A percentile compares a stretch with the other conserved stretches of the same genome.
Evolutionary conservation across 1,140 invertebrate genomes (phyloP).

Genomic region (Bathynomus jamesi): DNA sequence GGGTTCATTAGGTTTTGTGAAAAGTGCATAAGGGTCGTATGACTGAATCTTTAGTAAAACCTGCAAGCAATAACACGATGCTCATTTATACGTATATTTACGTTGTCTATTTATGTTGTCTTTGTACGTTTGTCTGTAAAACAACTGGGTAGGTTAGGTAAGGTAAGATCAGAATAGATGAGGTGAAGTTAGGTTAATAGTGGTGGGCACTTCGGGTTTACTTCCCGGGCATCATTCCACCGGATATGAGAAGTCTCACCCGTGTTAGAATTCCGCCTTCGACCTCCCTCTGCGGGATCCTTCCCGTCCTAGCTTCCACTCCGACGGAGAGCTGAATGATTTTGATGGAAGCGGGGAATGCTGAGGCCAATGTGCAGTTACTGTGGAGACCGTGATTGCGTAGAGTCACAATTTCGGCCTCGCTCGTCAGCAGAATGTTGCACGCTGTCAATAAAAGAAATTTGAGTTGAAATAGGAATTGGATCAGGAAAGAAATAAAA

Average conservation of each 20-base stretch:
- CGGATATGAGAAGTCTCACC: background rate
- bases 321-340: conserved; percentile 48
- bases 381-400: conserved; percentile 65
- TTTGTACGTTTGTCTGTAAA: too few species aligned
- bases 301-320: background rate
- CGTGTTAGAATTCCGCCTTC: background rate
- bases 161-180: background rate
- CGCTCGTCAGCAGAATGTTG: conserved; percentile 65
- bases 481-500: background rate
- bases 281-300: background rate
- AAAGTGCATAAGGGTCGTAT: too few species aligned
- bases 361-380: conserved; percentile 69
- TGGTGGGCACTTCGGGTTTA: too few species aligned
- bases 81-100: too few species aligned
- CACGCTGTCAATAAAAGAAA: too few species aligned
- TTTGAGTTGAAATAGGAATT: too few species aligned
- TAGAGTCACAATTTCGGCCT: conserved; percentile 64
- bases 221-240: too few species aligned
- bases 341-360: conserved; percentile 59
- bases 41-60: too few species aligned
- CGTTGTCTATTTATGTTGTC: too few species aligned
- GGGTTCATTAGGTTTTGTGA: too few species aligned
- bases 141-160: background rate
- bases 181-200: background rate
- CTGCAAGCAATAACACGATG: too few species aligned